phyloP scores from a whole-genome alignment of 1,140 invertebrate species.

The Steinernema khuongi region DNA sequence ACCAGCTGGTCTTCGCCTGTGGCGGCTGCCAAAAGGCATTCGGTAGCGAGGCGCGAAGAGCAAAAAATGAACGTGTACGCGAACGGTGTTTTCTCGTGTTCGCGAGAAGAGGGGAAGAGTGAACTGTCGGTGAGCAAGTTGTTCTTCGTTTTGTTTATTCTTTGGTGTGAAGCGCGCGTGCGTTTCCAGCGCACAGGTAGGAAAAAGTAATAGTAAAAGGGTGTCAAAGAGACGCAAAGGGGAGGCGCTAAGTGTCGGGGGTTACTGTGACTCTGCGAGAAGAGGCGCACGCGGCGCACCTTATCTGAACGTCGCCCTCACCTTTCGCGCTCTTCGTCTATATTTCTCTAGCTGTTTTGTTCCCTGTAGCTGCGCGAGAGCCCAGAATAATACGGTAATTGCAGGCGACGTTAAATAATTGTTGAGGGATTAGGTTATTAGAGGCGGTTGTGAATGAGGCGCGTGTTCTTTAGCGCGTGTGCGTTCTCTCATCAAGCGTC shows the following conservation, averaged over 20 bases:
- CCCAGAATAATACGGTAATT: conserved; percentile 19
- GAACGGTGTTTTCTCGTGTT: background rate
- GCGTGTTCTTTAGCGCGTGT: background rate
- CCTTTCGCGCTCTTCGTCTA: background rate
- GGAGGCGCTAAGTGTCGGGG: conserved; percentile 10
- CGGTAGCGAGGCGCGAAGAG: background rate
- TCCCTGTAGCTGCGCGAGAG: conserved; percentile 1
- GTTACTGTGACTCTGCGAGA: conserved; percentile 5
- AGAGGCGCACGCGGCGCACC: too few relatives aligned
- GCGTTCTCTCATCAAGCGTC: background rate
- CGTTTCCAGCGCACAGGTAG: background rate
- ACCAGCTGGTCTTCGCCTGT: conserved; percentile 16
- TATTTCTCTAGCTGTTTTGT: background rate
- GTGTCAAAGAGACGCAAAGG: conserved; percentile 11
- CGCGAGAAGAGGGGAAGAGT: too few relatives aligned
- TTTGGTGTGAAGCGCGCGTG: conserved; percentile 3
- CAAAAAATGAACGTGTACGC: background rate
- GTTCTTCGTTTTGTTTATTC: background rate
- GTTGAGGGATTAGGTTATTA: conserved; percentile 16
- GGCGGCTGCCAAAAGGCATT: background rate
- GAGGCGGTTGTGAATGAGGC: background rate
- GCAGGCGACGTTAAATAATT: background rate
- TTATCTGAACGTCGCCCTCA: too few relatives aligned
- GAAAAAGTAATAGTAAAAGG: conserved; percentile 9
- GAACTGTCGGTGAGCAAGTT: background rate